These are phyloP conservation scores for Halichoeres trimaculatus DNA, from an alignment of 2,113 vertebrate genomes.

Conservation along the genomic window DNA sequence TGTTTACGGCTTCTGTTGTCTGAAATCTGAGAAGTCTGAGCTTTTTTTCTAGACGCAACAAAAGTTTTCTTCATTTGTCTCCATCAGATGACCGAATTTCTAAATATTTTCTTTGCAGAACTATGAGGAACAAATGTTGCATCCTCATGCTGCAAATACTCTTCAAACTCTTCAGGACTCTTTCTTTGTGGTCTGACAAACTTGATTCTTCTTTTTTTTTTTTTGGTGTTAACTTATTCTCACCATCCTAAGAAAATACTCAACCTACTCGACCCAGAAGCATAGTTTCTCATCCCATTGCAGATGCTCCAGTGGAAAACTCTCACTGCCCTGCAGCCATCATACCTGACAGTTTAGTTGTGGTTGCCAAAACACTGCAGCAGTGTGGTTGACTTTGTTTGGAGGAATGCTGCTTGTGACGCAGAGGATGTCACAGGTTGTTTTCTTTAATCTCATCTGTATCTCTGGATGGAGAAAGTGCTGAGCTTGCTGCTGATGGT, in stretches of 20 bases:
- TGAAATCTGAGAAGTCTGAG: constrained; percentile 13
- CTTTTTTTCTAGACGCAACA: not conserved
- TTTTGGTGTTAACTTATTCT: not conserved
- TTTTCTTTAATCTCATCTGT: not conserved
- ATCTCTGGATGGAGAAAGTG: not conserved
- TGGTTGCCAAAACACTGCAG: constrained; percentile 21
- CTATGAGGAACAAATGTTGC: too few relatives aligned
- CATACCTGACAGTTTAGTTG: not conserved
- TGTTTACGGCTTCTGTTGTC: not conserved
- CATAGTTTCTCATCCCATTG: not conserved
- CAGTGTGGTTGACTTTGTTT: not conserved
- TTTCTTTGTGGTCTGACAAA: too few relatives aligned
- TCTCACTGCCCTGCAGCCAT: not conserved
- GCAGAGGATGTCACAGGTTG: not conserved
- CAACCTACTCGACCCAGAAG: too few relatives aligned
- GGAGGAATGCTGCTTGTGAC: constrained; percentile 14
- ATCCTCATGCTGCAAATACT: too few relatives aligned
- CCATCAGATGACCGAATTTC: not conserved
- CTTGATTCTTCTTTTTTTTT: too few relatives aligned
- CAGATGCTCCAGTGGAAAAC: not conserved
- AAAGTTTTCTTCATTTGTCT: not conserved
- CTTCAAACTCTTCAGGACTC: too few relatives aligned
- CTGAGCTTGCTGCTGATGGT: not conserved
- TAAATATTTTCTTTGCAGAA: too few relatives aligned
- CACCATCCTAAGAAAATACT: not conserved